Evolutionary conservation across 2,888 invertebrate species (phyloP), one percentile per base, ranked within the genome.

Genomic region (Microctonus brassicae): DNA sequence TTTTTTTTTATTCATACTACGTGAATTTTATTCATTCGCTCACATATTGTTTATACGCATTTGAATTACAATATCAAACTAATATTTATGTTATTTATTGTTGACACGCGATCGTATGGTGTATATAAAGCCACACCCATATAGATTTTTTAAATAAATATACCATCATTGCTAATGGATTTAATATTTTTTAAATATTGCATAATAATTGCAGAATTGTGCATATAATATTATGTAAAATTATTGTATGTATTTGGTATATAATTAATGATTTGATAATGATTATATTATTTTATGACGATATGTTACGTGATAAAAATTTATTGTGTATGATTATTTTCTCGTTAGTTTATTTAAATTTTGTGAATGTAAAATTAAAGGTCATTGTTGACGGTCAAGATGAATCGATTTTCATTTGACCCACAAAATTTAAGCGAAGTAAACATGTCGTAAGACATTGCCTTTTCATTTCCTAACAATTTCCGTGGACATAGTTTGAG

Each of bases 401-500:
- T 7, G 13, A 17, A 55, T 66, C 55, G 66, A 66, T 66, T 66
- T 22, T 11, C 10, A 52, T 34, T 1, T 36, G 29, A 22, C 7
- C 0, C 17, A 47, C 17, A n/a, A 47, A 17, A n/a, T 13, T 10
- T 11, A 33, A 33, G 34, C 17, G 58, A 24, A 29, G 17, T 60
- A 60, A 61, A 36, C 52, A 34, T 47, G 53, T 64, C 53, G 34
- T 20, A 34, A 53, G 9, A 9, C 20, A 71, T 36, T 66, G 75
- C 74, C 79, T 80, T 80, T 79, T 77, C 78, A 82, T 84, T 83
- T 84, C 82, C 83, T 74, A 76, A 71, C 77, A 82, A 84, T 85
- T 81, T 83, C 83, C 83, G 79, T 62, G 57, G 63, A 67, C n/a
- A 2, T n/a, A 42, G n/a, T 13, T 1, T 1, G n/a, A 42, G 42